Evolutionary conservation across 2,797 vertebrate genomes (phyloP).

Genomic region (Crenuchus spilurus): DNA sequence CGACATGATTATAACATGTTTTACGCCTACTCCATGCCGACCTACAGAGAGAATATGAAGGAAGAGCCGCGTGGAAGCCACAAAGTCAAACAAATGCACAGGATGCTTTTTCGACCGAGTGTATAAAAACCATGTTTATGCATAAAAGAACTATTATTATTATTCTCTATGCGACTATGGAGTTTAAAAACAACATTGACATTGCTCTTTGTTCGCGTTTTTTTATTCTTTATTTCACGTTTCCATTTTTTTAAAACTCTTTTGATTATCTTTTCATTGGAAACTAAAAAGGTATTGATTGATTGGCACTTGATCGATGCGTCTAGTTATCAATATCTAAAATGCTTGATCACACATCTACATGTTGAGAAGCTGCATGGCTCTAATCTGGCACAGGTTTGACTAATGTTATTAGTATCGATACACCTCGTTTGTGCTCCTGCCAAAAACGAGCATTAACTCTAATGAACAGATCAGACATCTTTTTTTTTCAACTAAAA

Average conservation of each 20-base stretch:
- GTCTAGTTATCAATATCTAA: conserved; percentile 83
- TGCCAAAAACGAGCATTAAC: conserved; percentile 71
- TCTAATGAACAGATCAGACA: conserved; percentile 83
- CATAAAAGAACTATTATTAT: conserved; percentile 82
- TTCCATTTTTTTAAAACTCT: conserved; percentile 76
- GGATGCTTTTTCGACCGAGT: conserved; percentile 73
- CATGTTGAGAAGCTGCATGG: conserved; percentile 84
- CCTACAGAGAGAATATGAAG: conserved; percentile 84
- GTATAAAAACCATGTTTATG: conserved; percentile 81
- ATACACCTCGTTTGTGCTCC: conserved; percentile 82
- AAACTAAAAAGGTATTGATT: conserved; percentile 82
- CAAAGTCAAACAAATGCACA: conserved; percentile 85
- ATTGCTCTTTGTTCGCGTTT: conserved; percentile 72
- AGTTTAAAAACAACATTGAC: conserved; percentile 81
- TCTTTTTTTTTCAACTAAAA: conserved; percentile 81
- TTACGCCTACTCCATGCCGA: conserved; percentile 86
- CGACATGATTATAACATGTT: conserved; percentile 76
- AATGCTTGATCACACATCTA: conserved; percentile 85
- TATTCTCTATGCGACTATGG: conserved; percentile 84
- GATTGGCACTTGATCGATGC: conserved; percentile 86
- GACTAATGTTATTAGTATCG: conserved; percentile 81
- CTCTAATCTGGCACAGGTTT: conserved; percentile 83
- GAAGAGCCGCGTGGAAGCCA: conserved; percentile 86
- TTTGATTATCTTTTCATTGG: conserved; percentile 83
- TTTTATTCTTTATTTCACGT: too few relatives aligned